Evolutionary conservation across 2,797 vertebrate genomes (phyloP).

Genomic region (Neosilurus mollespiculum): DNA sequence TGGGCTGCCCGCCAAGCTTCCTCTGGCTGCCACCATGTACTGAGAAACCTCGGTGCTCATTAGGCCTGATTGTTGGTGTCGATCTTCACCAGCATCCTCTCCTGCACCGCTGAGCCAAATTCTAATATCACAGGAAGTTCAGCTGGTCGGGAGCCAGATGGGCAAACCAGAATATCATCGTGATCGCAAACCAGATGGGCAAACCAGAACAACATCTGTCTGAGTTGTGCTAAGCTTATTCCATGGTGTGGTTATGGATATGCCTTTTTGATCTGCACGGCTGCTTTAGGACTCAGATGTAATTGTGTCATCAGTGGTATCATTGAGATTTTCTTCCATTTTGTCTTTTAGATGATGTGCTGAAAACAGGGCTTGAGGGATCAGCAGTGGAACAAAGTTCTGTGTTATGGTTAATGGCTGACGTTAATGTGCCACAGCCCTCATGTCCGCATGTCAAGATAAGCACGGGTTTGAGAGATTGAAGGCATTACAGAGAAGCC

Average conservation of each 20-base stretch:
- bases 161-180: constrained; percentile 17
- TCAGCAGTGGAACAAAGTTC: constrained; percentile 6
- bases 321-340: constrained; percentile 9
- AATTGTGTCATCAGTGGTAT: background rate
- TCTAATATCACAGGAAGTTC: constrained; percentile 30
- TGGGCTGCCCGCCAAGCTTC: constrained; percentile 33
- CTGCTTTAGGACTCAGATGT: background rate
- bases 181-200: constrained; percentile 26
- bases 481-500: constrained; percentile 13
- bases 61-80: constrained; percentile 37
- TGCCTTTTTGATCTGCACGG: constrained; percentile 12
- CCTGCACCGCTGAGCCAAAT: constrained; percentile 17
- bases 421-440: constrained; percentile 19
- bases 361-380: constrained; percentile 11
- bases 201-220: constrained; percentile 38
- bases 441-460: constrained; percentile 11
- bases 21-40: constrained; percentile 44
- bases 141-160: constrained; percentile 38
- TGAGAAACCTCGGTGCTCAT: constrained; percentile 38
- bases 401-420: constrained; percentile 12
- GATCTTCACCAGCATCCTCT: constrained; percentile 26
- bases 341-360: constrained; percentile 9
- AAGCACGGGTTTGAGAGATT: constrained; percentile 19
- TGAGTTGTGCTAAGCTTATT: background rate
- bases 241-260: constrained; percentile 1